Evolutionary conservation across 2,113 vertebrate species (phyloP).

Genomic region (Corythoichthys haematopterus): DNA sequence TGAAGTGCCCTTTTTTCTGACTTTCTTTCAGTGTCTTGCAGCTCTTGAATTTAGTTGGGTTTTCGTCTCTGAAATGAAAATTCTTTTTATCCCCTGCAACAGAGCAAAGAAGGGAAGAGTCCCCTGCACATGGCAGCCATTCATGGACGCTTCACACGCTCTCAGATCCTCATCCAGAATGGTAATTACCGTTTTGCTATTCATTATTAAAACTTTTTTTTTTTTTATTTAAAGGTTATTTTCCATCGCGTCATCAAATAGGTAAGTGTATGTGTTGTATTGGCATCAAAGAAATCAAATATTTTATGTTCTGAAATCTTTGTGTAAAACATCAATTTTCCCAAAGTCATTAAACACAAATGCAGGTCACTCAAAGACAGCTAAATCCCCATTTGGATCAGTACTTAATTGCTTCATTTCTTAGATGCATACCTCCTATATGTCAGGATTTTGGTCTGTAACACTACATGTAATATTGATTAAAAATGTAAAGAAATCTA

Average conservation of each 20-base stretch:
- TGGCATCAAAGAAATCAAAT: neutral
- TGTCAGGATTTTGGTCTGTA: neutral
- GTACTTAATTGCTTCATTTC: neutral
- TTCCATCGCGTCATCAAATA: neutral
- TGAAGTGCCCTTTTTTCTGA: neutral
- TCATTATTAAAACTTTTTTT: neutral
- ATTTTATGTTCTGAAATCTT: neutral
- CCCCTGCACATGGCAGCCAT: conserved; percentile 97
- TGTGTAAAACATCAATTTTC: neutral
- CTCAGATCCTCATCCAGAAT: conserved; percentile 97
- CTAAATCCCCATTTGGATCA: too few species aligned
- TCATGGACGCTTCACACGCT: conserved; percentile 93
- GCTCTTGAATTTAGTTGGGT: neutral
- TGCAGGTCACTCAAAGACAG: too few species aligned
- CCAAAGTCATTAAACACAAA: too few species aligned
- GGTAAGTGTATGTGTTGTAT: neutral
- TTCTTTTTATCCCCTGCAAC: neutral
- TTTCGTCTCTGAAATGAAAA: neutral
- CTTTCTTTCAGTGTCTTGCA: neutral
- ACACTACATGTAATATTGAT: neutral
- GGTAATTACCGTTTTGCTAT: conserved; percentile 63
- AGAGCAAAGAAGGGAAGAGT: conserved; percentile 98
- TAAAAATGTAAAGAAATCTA: neutral
- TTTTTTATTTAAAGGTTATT: neutral
- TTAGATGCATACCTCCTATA: neutral